Evolutionary conservation across 2,888 invertebrate species (phyloP).

Genomic region (Brenthis ino): DNA sequence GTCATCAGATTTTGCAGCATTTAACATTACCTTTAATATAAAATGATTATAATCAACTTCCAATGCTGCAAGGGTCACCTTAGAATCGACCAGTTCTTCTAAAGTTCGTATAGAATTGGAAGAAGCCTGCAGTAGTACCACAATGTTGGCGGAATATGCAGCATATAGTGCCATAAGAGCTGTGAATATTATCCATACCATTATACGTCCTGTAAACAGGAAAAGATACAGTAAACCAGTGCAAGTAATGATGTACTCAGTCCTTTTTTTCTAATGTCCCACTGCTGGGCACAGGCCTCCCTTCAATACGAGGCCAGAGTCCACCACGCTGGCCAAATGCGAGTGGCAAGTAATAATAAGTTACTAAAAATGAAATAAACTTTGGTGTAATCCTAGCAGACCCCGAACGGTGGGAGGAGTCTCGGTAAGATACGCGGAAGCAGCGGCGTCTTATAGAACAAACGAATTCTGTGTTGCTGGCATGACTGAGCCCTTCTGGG

Average conservation of each 20-base stretch:
- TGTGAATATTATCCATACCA: conserved; percentile 57
- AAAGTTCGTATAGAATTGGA: conserved; percentile 81
- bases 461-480: too few species aligned
- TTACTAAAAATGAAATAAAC: too few species aligned
- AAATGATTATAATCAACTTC: conserved; percentile 84
- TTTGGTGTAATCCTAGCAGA: too few species aligned
- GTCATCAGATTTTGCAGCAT: too few species aligned
- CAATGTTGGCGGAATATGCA: conserved; percentile 86
- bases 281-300: not conserved
- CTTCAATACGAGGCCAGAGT: too few species aligned
- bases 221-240: not conserved
- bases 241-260: too few species aligned
- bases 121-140: conserved; percentile 85
- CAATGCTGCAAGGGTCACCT: conserved; percentile 82
- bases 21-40: conserved; percentile 75
- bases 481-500: too few species aligned
- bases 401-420: too few species aligned
- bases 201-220: conserved; percentile 58
- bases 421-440: too few species aligned
- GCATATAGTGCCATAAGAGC: conserved; percentile 83
- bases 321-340: too few species aligned
- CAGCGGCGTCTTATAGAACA: too few species aligned
- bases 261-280: not conserved
- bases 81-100: conserved; percentile 79
- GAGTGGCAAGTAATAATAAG: too few species aligned